A percentile compares a stretch with the other conserved stretches of the same genome.
These are phyloP conservation scores for Discoglossus pictus DNA, from an alignment of 2,797 vertebrate species.

Conservation along the genomic window DNA sequence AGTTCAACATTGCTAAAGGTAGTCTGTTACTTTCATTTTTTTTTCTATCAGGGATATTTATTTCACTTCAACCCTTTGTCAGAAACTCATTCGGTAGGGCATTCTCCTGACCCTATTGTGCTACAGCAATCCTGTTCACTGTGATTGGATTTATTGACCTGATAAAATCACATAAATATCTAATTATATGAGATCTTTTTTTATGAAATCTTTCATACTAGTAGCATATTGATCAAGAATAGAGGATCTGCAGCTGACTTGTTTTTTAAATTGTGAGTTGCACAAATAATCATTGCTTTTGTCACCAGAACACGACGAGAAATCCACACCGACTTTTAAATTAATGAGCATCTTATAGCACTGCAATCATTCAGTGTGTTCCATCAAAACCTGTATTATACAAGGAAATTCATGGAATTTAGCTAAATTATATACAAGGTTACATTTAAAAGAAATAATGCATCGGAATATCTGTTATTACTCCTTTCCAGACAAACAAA, in stretches of 20 bases:
- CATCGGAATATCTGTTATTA: conserved; percentile 7
- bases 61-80: conserved; percentile 35
- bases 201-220: conserved; percentile 34
- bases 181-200: conserved; percentile 37
- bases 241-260: conserved; percentile 16
- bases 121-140: conserved; percentile 34
- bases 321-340: conserved; percentile 18
- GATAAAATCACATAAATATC: conserved; percentile 46
- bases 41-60: conserved; percentile 27
- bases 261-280: conserved; percentile 16
- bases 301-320: conserved; percentile 20
- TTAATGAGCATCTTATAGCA: conserved; percentile 7
- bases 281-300: conserved; percentile 17
- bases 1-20: too few relatives aligned
- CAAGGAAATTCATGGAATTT: neutral
- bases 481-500: too few relatives aligned
- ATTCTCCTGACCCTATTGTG: conserved; percentile 18
- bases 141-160: conserved; percentile 45
- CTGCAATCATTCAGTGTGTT: conserved; percentile 10
- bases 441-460: conserved; percentile 18
- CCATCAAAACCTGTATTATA: conserved; percentile 12
- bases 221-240: conserved; percentile 38
- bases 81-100: conserved; percentile 14
- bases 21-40: neutral
- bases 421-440: neutral